These are phyloP conservation scores for Spodoptera exigua DNA, from an alignment of 2,888 invertebrate genomes.

Conservation along the genomic window DNA sequence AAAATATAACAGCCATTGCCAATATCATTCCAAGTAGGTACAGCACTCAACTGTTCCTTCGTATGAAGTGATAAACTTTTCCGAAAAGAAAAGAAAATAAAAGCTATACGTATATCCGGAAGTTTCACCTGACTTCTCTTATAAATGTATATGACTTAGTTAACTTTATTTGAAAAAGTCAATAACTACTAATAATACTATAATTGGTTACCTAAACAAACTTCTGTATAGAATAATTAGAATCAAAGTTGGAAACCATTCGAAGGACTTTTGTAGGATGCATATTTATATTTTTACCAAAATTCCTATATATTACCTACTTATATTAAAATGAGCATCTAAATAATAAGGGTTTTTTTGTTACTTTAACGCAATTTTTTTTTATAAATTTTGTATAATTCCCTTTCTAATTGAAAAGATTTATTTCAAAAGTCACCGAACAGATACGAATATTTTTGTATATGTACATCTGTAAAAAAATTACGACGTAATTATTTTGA, in stretches of 20 bases:
- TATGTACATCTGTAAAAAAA: no score
- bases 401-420: no score
- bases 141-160: slow-evolving; percentile 44
- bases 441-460: no score
- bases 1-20: slow-evolving; percentile 25
- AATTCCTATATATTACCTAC: no score
- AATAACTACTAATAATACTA: no score
- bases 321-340: no score
- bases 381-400: no score
- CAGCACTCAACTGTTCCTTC: slow-evolving; percentile 34
- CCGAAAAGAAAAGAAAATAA: slow-evolving; percentile 54
- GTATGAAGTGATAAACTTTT: slow-evolving; percentile 52
- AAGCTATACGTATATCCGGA: slow-evolving; percentile 39
- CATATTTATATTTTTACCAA: no score
- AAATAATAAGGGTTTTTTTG: no score
- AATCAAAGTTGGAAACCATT: slow-evolving; percentile 8
- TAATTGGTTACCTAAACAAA: slow-evolving; percentile 26
- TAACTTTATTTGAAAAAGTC: slow-evolving; percentile 26
- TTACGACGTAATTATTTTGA: no score
- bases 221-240: slow-evolving; percentile 19
- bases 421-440: no score
- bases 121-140: slow-evolving; percentile 51
- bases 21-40: slow-evolving; percentile 32
- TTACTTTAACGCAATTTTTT: no score
- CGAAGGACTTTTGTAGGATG: not conserved